Conservation (phyloP, 2,888 invertebrate species). For the Nineta flava region DNA sequence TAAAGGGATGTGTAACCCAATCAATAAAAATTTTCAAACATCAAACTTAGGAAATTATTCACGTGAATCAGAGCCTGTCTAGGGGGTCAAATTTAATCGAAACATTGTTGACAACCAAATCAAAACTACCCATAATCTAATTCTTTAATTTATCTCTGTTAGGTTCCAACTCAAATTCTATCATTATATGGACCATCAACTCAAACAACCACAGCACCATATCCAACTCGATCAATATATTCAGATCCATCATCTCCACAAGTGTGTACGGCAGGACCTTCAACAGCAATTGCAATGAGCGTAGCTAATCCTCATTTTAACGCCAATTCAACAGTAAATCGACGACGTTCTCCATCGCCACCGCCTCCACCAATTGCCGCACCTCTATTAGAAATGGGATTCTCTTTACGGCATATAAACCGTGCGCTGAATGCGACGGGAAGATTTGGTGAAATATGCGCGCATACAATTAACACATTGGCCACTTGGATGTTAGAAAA, state of each 20-base stretch:
- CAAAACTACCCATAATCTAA: too few relatives aligned
- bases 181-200: constrained; percentile 12
- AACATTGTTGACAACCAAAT: too few relatives aligned
- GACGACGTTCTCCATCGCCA: constrained; percentile 17
- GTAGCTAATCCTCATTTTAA: constrained; percentile 11
- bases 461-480: constrained; percentile 37
- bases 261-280: not conserved
- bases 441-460: constrained; percentile 21
- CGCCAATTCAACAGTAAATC: constrained; percentile 8
- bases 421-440: constrained; percentile 38
- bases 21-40: too few relatives aligned
- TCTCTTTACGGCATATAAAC: constrained; percentile 36
- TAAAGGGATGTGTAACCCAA: too few relatives aligned
- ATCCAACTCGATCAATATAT: constrained; percentile 15
- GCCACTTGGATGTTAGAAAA: constrained; percentile 51
- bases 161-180: not conserved
- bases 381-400: constrained; percentile 46
- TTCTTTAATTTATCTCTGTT: too few relatives aligned
- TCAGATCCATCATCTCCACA: constrained; percentile 14
- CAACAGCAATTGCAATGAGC: constrained; percentile 1
- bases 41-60: too few relatives aligned
- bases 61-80: too few relatives aligned
- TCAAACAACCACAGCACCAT: constrained; percentile 9
- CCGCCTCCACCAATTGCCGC: constrained; percentile 33
- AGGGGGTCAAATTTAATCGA: too few relatives aligned